Base-by-base conservation (phyloP, 2,113 vertebrate genomes). In the Peromyscus californicus region DNA sequence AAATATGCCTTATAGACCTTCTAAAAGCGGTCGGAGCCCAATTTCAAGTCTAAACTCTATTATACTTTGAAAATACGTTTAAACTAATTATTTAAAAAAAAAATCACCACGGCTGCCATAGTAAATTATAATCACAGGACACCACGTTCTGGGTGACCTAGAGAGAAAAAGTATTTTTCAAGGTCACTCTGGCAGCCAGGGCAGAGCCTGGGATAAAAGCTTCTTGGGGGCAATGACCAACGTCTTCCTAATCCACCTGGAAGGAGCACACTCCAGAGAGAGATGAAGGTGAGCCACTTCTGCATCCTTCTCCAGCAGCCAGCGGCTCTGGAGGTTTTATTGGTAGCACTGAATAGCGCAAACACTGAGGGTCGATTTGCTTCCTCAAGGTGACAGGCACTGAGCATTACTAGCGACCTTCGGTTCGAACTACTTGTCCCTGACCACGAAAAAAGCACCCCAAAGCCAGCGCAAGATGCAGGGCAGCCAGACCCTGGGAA, bases 161-260 rank as follows among this genome's bases (percentile, higher is more conserved):
- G 8, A 94, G 93, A 57, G 61, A 93, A 96, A 92, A 92, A 94
- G 75, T 94, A 93, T 59, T 95, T 91, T 91, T 93, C 97, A 98
- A 97, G 97, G 97, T 97, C 97, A 96, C 36, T 72, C 45, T 63
- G 69, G 86, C 61, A 84, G 63, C 70, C 90, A 93, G 59, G 51
- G 33, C 48, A 59, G 57, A 90, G 89, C 67, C 78, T 65, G 67
- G 72, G 12, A 83, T 36, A 91, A 78, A 69, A 90, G 83, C 78
- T 1, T 94, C 93, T 45, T 54, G 29, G n/a, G 61, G 57, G 72
- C 29, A 7, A 48, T 10, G n/a, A 84, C 89, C 92, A n/a, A 39
- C 61, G 80, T 78, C 89, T 95, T 86, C 69, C 70, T 45, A 89
- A 79, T 63, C 87, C 94, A 74, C 63, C 63, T 39, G 0, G 21